Base-by-base conservation (phyloP, 2,888 invertebrate genomes). In the Sacculina carcini region DNA sequence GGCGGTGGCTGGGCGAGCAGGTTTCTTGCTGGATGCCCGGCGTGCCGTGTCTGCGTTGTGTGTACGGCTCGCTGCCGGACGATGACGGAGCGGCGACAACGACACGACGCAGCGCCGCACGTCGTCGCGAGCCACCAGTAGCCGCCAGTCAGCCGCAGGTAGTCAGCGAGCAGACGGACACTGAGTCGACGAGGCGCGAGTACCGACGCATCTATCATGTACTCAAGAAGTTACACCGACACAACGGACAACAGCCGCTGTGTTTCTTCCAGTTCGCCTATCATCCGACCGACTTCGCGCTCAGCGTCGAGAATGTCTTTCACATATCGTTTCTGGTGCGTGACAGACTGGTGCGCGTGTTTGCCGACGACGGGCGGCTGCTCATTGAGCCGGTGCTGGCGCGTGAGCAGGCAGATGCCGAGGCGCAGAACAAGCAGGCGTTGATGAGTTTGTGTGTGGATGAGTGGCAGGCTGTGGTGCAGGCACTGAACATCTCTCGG, bases 361-460 rank as follows among this genome's bases (percentile, higher is more conserved):
- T 2, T 4, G n/a, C 16, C n/a, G 24, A 42, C 4, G 2, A 28
- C 42, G 28, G 28, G 2, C 28, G n/a, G 28, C 56, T 44, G 9
- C 54, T 53, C 28, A 51, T 53, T 6, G 55, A 54, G 34, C 56
- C 56, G 5, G 52, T 51, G 14, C 51, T 51, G 7, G 56, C 53
- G 14, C 53, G 54, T 16, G 53, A 53, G 9, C 52, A 48, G 21
- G 26, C 48, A 7, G 52, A 55, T 28, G 26, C 5, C n/a, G 10
- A 12, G 16, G 16, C n/a, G 5, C n/a, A 5, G n/a, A 3, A n/a
- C 6, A n/a, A 16, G 9, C 42, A 42, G 42, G 3, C 16, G 28
- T 16, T 42, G 42, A 2, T 42, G 7, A n/a, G 16, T 1, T 5
- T 42, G 16, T 26, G 28, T 10, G 16, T 28, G 16, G 16, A 16